These are phyloP conservation scores for Spheniscus mendiculus DNA, from an alignment of 2,113 vertebrate genomes.

Conservation along the genomic window DNA sequence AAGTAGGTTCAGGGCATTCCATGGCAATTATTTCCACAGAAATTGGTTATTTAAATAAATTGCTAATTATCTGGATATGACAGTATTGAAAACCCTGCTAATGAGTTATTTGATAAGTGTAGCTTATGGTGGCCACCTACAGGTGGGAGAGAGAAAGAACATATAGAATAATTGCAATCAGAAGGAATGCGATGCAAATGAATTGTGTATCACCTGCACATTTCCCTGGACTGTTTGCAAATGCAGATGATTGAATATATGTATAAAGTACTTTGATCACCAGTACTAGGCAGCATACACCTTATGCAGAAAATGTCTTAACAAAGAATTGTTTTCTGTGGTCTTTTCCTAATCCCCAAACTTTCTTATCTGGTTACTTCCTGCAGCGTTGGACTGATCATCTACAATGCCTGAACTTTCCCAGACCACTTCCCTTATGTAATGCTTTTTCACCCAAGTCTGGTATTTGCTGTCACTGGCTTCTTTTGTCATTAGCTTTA, in stretches of 20 bases:
- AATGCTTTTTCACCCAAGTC: background rate
- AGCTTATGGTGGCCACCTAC: conserved; percentile 85
- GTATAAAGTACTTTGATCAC: background rate
- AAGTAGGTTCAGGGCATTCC: conserved; percentile 82
- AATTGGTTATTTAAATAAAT: conserved; percentile 87
- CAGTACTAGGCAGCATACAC: background rate
- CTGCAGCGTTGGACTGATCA: background rate
- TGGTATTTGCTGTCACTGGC: background rate
- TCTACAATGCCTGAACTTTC: background rate
- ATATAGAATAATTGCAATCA: background rate
- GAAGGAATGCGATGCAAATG: background rate
- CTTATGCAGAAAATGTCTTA: background rate
- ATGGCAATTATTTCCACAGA: conserved; percentile 84
- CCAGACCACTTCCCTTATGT: background rate
- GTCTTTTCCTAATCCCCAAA: background rate
- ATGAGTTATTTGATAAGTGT: conserved; percentile 75
- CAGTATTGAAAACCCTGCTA: conserved; percentile 79
- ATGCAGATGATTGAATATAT: background rate
- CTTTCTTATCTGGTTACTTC: background rate
- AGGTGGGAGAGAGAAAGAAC: conserved; percentile 75
- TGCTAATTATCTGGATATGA: conserved; percentile 85
- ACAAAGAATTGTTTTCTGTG: background rate
- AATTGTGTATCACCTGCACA: background rate
- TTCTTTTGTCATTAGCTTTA: background rate
- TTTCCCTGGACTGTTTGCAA: background rate